A percentile compares a stretch with the other conserved stretches of the same genome.
phyloP scores from a whole-genome alignment of 2,113 vertebrate genomes.

The Nothocercus nigrocapillus region DNA sequence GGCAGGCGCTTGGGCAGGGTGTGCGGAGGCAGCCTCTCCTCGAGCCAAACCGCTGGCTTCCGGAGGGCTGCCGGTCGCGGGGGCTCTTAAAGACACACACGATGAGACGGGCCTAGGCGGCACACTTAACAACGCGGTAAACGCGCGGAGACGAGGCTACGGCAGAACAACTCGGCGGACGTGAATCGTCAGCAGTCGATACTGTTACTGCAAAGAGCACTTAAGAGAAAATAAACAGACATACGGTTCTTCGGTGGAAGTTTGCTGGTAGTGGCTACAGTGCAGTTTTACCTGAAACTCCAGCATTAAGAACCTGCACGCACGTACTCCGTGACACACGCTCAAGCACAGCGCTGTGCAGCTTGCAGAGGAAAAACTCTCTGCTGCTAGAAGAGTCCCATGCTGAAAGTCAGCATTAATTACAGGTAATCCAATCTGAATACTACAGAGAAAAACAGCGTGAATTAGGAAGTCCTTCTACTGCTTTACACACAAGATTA shows the following conservation, averaged over 20 bases:
- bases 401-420: neutral
- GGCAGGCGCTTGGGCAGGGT: neutral
- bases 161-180: neutral
- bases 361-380: neutral
- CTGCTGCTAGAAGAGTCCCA: neutral
- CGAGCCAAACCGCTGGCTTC: neutral
- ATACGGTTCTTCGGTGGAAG: neutral
- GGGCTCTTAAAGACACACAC: neutral
- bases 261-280: neutral
- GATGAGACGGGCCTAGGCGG: neutral
- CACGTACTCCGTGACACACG: neutral
- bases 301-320: neutral
- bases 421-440: neutral
- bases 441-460: neutral
- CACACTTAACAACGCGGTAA: neutral
- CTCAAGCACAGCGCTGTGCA: fast-evolving
- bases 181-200: neutral
- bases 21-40: neutral
- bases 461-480: neutral
- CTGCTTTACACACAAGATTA: neutral
- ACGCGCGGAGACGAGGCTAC: neutral
- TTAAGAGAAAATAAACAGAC: neutral
- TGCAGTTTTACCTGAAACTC: neutral
- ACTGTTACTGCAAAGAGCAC: neutral
- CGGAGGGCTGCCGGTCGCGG: neutral